Percentiles rank a stretch among this genome's conserved stretches.
Evolutionary conservation across 1,140 invertebrate genomes (phyloP).

Genomic region (Galleria mellonella): DNA sequence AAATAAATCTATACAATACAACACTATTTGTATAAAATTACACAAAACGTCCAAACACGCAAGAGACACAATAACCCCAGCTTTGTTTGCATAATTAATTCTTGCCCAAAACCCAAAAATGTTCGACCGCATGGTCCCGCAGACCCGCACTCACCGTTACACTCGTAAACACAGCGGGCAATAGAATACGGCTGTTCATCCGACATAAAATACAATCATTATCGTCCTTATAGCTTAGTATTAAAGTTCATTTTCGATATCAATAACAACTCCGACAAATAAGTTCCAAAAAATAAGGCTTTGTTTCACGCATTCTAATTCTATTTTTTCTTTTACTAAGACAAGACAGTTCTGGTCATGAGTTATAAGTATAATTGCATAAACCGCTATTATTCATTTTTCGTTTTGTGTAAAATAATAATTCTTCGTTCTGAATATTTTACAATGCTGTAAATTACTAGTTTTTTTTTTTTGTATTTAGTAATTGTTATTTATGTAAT

Average conservation of each 20-base stretch:
- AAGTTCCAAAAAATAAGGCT: constrained; percentile 5
- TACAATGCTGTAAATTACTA: constrained; percentile 31
- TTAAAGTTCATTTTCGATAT: neutral
- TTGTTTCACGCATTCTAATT: constrained; percentile 53
- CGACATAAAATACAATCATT: neutral
- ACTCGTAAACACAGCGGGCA: constrained; percentile 52
- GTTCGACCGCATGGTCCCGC: constrained; percentile 50
- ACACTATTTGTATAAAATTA: constrained; percentile 44
- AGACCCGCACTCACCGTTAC: constrained; percentile 48
- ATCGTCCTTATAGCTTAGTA: neutral
- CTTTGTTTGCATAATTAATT: constrained; percentile 66
- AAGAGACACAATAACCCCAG: constrained; percentile 46
- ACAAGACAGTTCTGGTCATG: constrained; percentile 54
- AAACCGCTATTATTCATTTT: constrained; percentile 35
- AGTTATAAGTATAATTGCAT: constrained; percentile 54
- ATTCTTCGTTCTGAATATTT: constrained; percentile 34
- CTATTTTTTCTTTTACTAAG: constrained; percentile 39
- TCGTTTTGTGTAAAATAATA: constrained; percentile 42
- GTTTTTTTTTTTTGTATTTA: neutral
- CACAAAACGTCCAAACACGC: constrained; percentile 66
- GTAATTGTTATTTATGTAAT: too few relatives aligned
- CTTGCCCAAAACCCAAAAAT: constrained; percentile 38
- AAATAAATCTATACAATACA: too few relatives aligned
- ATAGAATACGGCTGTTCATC: neutral
- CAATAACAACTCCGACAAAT: too few relatives aligned